Percentiles rank a stretch among this genome's conserved stretches.
Conservation (phyloP, 2,888 invertebrate species). For the Autographa pulchrina region DNA sequence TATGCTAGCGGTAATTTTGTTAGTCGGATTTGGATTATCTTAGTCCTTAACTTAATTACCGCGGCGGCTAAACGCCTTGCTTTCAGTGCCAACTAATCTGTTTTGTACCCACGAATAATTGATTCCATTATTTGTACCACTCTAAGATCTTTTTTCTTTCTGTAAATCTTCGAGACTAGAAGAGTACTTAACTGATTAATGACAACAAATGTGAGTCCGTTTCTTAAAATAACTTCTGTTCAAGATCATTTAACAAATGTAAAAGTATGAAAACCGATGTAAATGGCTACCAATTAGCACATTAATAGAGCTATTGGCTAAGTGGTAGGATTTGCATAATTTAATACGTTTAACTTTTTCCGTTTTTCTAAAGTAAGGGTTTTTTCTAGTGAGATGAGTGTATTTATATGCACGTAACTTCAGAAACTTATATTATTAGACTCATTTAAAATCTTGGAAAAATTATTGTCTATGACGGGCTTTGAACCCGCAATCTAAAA, state of each 20-base stretch:
- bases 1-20: conserved; percentile 6
- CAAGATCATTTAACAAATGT: neutral
- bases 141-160: neutral
- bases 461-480: too few relatives aligned
- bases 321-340: neutral
- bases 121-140: conserved; percentile 1
- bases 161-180: neutral
- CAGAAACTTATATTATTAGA: too few relatives aligned
- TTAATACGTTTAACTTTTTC: neutral
- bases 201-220: neutral
- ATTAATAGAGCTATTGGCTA: neutral
- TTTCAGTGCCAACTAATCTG: conserved; percentile 7
- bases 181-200: neutral
- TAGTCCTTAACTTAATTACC: conserved; percentile 9
- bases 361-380: neutral
- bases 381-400: too few relatives aligned
- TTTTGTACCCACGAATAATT: conserved; percentile 1
- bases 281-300: conserved; percentile 1
- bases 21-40: conserved; percentile 9
- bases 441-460: too few relatives aligned
- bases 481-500: too few relatives aligned
- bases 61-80: conserved; percentile 8
- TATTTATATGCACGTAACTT: too few relatives aligned
- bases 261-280: neutral
- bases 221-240: neutral